Percentiles rank a stretch among this genome's conserved stretches.
phyloP scores from a whole-genome alignment of 2,113 vertebrate species.

The Muscicapa adusta region DNA sequence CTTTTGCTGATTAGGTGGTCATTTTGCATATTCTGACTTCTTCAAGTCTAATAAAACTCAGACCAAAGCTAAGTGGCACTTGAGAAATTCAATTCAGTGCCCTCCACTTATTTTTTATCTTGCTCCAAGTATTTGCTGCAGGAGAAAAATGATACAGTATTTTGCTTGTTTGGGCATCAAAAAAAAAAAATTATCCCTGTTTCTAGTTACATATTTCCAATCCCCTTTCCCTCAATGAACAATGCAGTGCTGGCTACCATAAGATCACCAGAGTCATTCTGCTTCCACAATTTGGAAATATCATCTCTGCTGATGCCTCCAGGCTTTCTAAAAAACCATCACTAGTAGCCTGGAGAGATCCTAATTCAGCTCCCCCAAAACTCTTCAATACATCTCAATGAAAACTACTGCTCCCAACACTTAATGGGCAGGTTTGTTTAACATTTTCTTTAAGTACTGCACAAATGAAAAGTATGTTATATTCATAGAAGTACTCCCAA shows the following conservation, averaged over 20 bases:
- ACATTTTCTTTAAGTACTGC: not conserved
- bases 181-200: not conserved
- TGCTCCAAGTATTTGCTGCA: not conserved
- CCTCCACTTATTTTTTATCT: not conserved
- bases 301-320: not conserved
- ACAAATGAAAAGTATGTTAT: not conserved
- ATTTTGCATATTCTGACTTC: slow-evolving; percentile 10
- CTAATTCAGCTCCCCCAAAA: not conserved
- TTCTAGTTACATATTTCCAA: not conserved
- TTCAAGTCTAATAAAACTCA: not conserved
- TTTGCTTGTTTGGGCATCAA: not conserved
- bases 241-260: not conserved
- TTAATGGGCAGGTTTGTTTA: not conserved
- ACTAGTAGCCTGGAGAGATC: not conserved
- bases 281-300: not conserved
- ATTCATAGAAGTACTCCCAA: not conserved
- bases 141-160: not conserved
- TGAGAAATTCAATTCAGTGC: not conserved
- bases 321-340: not conserved
- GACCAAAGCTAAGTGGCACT: not conserved
- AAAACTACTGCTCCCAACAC: not conserved
- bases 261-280: not conserved
- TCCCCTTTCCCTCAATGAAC: not conserved
- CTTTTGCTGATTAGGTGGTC: not conserved
- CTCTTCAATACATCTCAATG: not conserved